These are phyloP conservation scores for Actenoides hombroni DNA, from an alignment of 2,113 vertebrate species.

Conservation along the genomic window DNA sequence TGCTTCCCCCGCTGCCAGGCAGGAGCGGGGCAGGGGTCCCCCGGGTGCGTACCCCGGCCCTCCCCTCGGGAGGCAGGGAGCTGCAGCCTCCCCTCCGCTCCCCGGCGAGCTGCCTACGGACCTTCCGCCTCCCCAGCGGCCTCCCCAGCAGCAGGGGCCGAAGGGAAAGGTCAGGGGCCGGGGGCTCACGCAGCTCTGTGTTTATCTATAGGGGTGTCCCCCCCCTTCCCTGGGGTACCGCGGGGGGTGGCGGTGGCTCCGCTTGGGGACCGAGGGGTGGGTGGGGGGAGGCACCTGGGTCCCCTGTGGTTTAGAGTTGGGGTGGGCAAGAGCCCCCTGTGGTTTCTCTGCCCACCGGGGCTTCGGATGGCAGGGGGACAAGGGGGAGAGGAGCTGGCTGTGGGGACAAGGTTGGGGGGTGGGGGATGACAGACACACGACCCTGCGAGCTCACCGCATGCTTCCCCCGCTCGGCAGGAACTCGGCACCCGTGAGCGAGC, in stretches of 20 bases:
- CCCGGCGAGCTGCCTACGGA: constrained; percentile 48
- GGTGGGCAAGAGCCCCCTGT: not conserved
- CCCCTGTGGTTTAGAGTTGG: accelerated
- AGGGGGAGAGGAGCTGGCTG: not conserved
- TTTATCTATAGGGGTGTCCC: not conserved
- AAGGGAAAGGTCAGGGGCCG: constrained; percentile 43
- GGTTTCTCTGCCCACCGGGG: not conserved
- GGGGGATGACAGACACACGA: not conserved
- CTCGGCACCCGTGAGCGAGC: not conserved
- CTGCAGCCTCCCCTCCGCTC: constrained; percentile 52
- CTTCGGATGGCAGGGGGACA: not conserved
- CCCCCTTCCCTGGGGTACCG: not conserved
- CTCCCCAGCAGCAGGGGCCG: constrained; percentile 1
- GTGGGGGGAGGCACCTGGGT: not conserved
- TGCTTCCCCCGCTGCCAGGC: constrained; percentile 35
- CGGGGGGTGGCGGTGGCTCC: not conserved
- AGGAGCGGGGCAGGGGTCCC: not conserved
- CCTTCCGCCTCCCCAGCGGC: constrained; percentile 59
- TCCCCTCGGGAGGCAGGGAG: constrained; percentile 56
- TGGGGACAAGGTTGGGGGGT: not conserved
- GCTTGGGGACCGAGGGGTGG: not conserved
- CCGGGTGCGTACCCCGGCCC: not conserved
- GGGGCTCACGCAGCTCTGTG: not conserved
- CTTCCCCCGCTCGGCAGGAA: not conserved
- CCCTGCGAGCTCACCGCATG: not conserved